Evolutionary conservation across 1,140 invertebrate genomes (phyloP).

Genomic region (Heliothis subflexa): DNA sequence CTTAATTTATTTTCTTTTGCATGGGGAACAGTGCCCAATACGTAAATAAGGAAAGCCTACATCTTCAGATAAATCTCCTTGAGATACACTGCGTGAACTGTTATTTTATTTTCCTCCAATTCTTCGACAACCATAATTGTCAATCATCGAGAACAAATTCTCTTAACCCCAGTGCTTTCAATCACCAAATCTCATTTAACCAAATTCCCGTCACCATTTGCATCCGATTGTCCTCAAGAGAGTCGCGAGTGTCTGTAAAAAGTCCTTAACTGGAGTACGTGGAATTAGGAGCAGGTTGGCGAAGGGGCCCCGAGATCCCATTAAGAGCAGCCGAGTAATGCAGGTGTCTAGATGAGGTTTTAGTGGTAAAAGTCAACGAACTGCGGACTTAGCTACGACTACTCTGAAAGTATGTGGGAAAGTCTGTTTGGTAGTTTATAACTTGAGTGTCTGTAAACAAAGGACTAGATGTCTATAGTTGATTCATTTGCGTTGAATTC

Average conservation of each 20-base stretch:
- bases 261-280: slow-evolving; percentile 73
- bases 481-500: no score
- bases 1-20: slow-evolving; percentile 20
- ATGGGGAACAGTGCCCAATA: not conserved
- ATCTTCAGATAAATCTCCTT: no score
- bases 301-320: slow-evolving; percentile 63
- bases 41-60: not conserved
- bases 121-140: not conserved
- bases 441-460: not conserved
- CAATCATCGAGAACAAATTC: slow-evolving; percentile 25
- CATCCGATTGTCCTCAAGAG: slow-evolving; percentile 76
- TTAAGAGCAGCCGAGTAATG: slow-evolving; percentile 64
- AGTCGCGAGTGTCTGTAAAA: slow-evolving; percentile 74
- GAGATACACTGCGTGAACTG: no score
- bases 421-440: not conserved
- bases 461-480: no score
- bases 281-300: slow-evolving; percentile 72
- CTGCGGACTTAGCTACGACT: slow-evolving; percentile 30
- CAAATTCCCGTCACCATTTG: slow-evolving; percentile 72
- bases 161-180: slow-evolving; percentile 20
- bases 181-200: slow-evolving; percentile 51
- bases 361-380: slow-evolving; percentile 60
- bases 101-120: not conserved
- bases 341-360: slow-evolving; percentile 61
- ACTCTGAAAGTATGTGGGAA: slow-evolving; percentile 22